Base-by-base conservation (phyloP, 2,888 invertebrate genomes). In the Idaea dimidiata region DNA sequence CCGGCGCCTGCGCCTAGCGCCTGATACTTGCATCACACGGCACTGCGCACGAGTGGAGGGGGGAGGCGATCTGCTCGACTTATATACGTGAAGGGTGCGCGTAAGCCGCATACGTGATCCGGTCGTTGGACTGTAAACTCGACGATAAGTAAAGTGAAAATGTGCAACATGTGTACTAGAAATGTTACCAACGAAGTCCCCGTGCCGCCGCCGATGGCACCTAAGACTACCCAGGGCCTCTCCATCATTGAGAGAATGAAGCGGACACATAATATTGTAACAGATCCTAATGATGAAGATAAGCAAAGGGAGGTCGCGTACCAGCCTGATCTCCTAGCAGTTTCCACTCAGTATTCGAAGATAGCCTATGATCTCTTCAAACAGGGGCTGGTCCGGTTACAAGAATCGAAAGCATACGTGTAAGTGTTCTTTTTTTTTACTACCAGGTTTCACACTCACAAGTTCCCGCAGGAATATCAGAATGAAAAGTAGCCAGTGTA, bases 101-200 rank as follows among this genome's bases (percentile, higher is more conserved):
- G 62, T 66, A 63, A 59, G 63, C 62, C 33, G 60, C 84, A 84
- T 74, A 79, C 82, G 79, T 74, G 68, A 67, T 67, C 69, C 74
- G 69, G 14, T 59, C 69, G 62, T 72, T 8, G 43, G 71, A 69
- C 60, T 68, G 71, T 64, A 73, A 66, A 53, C 60, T 55, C 59
- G 43, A 59, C 60, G 53, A 59, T 61, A 43, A 17, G 57, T 58
- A 6, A 56, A 61, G 55, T 32, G 60, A 74, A 72, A 63, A 92
- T 91, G 92, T 91, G 91, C 81, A 91, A 92, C 68, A 87, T 92
- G 81, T 92, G 91, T 79, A 83, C 86, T 61, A 86, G 87, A 74
- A 87, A 88, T 64, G 81, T 81, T 58, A 74, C 62, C 6, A 71
- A 72, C 24, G 79, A 77, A 61, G 74, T 75, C 62, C 78, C 80